Base-by-base conservation (phyloP, 2,797 vertebrate genomes). In the Gastrophryne carolinensis region DNA sequence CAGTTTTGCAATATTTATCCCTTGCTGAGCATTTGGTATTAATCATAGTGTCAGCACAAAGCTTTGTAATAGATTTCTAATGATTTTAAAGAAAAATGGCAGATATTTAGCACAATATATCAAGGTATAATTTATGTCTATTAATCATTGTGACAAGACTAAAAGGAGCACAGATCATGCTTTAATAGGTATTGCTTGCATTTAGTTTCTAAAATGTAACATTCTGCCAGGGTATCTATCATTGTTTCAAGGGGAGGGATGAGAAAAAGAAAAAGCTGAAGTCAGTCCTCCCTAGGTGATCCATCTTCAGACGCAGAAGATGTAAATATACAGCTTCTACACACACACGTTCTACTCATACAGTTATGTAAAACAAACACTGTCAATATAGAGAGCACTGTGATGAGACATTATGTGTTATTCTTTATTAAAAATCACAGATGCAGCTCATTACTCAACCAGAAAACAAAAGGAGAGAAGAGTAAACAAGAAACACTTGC, bases 71-170 rank as follows among this genome's bases (percentile, higher is more conserved):
- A 86, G 72, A 83, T 85, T 87, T 81, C 80, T 81, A 82, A 85
- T 85, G 78, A 83, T 81, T 85, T 80, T 83, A 69, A 78, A 83
- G 79, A 86, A 87, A 72, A 88, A 86, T 80, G 73, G 77, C 52
- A 87, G 75, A 84, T 83, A 86, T 83, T 86, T 84, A 84, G 70
- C 57, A 79, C 83, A 85, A 86, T 85, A 80, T 84, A 84, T 83
- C 79, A 83, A 76, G 58, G 69, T 41, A 80, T 86, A 84, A 87
- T 83, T 86, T 62, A 62, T 82, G 84, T 76, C 82, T 83, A 85
- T 87, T 87, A 86, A 89, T 87, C 80, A 85, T 0, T 73, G n/a
- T 30, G 81, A 83, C 84, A 84, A 72, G 35, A 75, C 30, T 70
- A 80, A 85, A 89, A 81, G 63, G 81, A 83, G 82, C 77, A 83